Evolutionary conservation across 35 echinoderm and acorn worm genomes (phyloP).

Genomic region (Ophioderma brevispina): DNA sequence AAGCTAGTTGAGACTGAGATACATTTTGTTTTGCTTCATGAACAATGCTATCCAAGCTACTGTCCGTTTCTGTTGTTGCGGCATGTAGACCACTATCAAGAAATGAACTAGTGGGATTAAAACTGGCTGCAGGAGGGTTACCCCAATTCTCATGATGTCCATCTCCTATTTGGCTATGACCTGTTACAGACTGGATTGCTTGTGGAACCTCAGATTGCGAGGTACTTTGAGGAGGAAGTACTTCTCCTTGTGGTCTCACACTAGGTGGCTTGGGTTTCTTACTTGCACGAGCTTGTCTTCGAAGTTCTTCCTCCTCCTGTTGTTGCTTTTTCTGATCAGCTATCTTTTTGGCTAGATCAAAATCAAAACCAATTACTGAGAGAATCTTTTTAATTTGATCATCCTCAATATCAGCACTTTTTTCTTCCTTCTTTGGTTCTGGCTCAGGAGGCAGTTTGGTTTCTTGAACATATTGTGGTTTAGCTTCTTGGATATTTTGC

Average conservation of each 20-base stretch:
- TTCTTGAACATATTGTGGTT: too few species aligned
- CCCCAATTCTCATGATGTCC: neutral
- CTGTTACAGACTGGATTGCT: neutral
- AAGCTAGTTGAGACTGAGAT: neutral
- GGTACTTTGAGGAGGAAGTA: neutral
- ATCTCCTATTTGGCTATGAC: neutral
- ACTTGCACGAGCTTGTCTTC: neutral
- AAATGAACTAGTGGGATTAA: neutral
- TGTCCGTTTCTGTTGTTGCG: neutral
- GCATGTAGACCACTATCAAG: neutral
- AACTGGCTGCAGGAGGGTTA: neutral
- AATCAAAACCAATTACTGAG: slow-evolving; percentile 80
- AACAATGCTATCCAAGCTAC: neutral
- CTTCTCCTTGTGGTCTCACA: neutral
- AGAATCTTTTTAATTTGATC: slow-evolving; percentile 77
- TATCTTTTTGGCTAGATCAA: slow-evolving; percentile 68
- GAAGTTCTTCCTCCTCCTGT: slow-evolving; percentile 5
- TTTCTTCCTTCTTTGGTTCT: neutral
- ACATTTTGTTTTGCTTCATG: neutral
- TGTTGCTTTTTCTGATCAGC: slow-evolving; percentile 63
- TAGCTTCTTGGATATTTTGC: too few species aligned
- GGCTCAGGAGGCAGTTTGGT: neutral
- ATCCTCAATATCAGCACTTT: slow-evolving; percentile 32
- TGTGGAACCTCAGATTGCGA: neutral
- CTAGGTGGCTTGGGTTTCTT: neutral